These are phyloP conservation scores for Nyctibius grandis DNA, from an alignment of 2,797 vertebrate species.

Conservation along the genomic window DNA sequence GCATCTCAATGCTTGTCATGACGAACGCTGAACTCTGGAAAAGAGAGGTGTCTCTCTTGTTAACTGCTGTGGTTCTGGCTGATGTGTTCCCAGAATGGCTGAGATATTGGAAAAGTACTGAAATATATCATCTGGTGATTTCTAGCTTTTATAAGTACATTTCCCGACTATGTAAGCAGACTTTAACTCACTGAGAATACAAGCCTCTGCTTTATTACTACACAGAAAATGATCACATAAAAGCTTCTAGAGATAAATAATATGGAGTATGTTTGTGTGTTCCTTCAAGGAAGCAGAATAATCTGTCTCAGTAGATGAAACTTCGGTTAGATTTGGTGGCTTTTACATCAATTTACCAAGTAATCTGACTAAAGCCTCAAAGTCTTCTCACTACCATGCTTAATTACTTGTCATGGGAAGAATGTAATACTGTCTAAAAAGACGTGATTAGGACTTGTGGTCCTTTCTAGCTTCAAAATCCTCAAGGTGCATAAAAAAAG, in stretches of 20 bases:
- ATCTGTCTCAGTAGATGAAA: not conserved
- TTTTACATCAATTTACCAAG: not conserved
- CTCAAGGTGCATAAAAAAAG: not conserved
- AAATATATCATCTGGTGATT: constrained; percentile 27
- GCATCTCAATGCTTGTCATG: not conserved
- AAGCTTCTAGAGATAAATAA: not conserved
- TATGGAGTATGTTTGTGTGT: not conserved
- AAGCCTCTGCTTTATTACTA: not conserved
- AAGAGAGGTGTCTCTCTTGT: not conserved
- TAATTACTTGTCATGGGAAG: not conserved
- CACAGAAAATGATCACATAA: not conserved
- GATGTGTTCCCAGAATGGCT: not conserved
- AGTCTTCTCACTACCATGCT: not conserved
- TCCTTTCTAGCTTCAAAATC: not conserved
- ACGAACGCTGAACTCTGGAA: not conserved
- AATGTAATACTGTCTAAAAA: not conserved
- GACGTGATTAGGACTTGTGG: not conserved
- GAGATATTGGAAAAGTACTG: not conserved
- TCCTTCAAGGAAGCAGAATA: not conserved
- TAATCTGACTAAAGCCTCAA: constrained; percentile 4
- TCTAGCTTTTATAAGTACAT: constrained; percentile 9
- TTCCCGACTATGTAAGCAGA: constrained; percentile 20
- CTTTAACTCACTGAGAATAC: not conserved
- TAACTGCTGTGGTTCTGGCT: not conserved
- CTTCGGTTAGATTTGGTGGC: not conserved